Conservation (phyloP, 2,797 vertebrate species). For the Ceryle rudis region DNA sequence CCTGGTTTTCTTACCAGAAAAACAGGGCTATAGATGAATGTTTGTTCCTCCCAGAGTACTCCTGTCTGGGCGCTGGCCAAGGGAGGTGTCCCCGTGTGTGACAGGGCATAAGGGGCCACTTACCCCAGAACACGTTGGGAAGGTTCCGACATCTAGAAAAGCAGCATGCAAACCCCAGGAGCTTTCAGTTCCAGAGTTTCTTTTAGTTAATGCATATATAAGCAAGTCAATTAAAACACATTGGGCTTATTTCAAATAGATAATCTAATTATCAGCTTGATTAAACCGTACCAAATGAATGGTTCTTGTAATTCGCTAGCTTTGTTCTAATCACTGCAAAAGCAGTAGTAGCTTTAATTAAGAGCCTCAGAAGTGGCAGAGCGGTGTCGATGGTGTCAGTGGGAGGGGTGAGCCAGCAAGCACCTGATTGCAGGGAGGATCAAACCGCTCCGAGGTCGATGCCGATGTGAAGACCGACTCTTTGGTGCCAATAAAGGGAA, state of each 20-base stretch:
- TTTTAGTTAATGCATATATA: constrained; percentile 32
- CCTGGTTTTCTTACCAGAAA: neutral
- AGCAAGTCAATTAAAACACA: constrained; percentile 56
- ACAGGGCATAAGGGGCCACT: rapidly evolving
- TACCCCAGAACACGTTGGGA: neutral
- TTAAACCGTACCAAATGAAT: constrained; percentile 65
- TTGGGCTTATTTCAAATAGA: constrained; percentile 62
- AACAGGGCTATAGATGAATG: rapidly evolving
- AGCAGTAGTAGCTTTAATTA: constrained; percentile 55
- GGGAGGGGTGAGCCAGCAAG: neutral
- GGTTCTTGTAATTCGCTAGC: constrained; percentile 20
- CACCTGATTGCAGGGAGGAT: neutral
- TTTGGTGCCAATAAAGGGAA: neutral
- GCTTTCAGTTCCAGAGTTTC: neutral
- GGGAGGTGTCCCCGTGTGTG: neutral
- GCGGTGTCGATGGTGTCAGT: neutral
- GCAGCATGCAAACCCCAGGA: neutral
- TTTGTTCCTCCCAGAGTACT: neutral
- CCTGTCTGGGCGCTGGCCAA: rapidly evolving
- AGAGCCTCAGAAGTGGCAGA: neutral
- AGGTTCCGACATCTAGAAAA: neutral
- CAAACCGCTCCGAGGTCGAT: neutral
- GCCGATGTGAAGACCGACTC: neutral
- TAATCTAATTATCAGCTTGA: constrained; percentile 74
- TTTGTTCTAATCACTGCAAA: constrained; percentile 47